These are phyloP conservation scores for Cinclus mexicanus DNA, from an alignment of 2,113 vertebrate species.

Conservation along the genomic window DNA sequence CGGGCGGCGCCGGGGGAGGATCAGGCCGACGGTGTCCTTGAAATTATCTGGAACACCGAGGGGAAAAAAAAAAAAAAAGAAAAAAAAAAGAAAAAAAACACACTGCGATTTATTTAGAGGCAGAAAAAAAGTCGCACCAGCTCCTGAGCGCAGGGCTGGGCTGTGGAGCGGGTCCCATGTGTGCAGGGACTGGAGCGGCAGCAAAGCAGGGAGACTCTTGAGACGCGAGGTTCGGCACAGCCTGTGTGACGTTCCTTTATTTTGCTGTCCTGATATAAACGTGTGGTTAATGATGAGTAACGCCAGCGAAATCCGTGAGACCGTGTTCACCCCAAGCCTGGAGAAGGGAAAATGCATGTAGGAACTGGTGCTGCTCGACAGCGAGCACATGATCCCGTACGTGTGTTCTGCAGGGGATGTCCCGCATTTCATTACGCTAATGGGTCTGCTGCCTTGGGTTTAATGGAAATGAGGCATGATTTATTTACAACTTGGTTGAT, in stretches of 20 bases:
- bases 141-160: background rate
- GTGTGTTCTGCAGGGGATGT: accelerated
- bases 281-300: background rate
- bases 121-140: background rate
- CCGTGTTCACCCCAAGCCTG: accelerated
- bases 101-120: background rate
- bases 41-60: background rate
- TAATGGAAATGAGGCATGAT: background rate
- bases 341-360: accelerated
- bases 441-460: background rate
- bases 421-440: background rate
- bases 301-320: background rate
- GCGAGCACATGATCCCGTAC: accelerated
- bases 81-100: no score
- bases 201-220: accelerated
- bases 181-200: background rate
- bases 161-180: background rate
- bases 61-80: background rate
- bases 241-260: background rate
- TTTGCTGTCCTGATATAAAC: background rate
- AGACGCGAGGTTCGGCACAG: accelerated
- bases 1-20: background rate
- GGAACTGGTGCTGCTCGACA: accelerated
- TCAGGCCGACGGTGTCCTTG: background rate
- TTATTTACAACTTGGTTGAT: background rate